Percentiles rank a stretch among this genome's conserved stretches.
Evolutionary conservation across 2,888 invertebrate species (phyloP).

Genomic region (Cerastis rubricosa): DNA sequence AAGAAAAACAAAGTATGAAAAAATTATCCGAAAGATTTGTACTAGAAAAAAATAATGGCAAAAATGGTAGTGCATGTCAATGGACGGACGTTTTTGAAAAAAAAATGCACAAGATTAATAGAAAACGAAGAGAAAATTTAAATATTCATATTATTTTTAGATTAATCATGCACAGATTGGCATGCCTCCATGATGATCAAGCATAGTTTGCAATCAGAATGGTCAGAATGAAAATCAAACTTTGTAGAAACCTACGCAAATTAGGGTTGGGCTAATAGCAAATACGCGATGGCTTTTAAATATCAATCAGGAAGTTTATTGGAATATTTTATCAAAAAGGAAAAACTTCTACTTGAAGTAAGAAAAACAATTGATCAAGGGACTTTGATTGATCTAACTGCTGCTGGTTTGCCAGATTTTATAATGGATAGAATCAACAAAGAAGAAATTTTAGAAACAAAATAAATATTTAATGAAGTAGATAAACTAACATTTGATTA

Average conservation of each 20-base stretch:
- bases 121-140: no score
- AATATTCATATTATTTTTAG: background rate
- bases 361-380: constrained; percentile 38
- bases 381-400: constrained; percentile 36
- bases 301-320: constrained; percentile 66
- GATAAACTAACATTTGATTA: constrained; percentile 22
- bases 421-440: constrained; percentile 28
- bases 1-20: no score
- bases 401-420: constrained; percentile 33
- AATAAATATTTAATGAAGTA: constrained; percentile 23
- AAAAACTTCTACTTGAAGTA: constrained; percentile 48
- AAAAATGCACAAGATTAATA: no score
- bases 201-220: background rate
- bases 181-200: background rate
- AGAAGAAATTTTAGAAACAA: constrained; percentile 17
- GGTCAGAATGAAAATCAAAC: background rate
- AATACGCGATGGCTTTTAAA: constrained; percentile 6
- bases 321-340: constrained; percentile 70
- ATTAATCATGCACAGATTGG: background rate
- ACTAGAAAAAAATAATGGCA: no score
- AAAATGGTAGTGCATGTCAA: no score
- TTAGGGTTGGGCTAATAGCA: background rate
- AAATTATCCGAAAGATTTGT: no score
- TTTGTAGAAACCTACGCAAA: background rate
- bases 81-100: background rate